phyloP scores from a whole-genome alignment of 2,113 vertebrate species.

The Acrocephalus arundinaceus region DNA sequence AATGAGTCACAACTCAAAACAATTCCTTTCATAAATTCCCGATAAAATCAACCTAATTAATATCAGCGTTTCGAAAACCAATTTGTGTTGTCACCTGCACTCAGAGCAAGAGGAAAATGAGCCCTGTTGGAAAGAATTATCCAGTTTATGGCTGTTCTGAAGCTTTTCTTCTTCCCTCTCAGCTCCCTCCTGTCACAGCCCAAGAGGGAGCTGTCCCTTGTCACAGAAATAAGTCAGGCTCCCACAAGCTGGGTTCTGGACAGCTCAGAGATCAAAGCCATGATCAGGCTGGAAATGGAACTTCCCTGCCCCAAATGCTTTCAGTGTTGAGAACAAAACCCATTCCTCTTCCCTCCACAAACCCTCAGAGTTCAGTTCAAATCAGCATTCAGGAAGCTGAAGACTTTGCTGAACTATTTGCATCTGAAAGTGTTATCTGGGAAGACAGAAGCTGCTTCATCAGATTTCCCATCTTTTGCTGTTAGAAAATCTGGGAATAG shows the following conservation, averaged over 20 bases:
- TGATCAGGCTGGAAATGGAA: not conserved
- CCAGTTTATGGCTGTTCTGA: not conserved
- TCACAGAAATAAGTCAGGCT: not conserved
- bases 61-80: not conserved
- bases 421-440: not conserved
- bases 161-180: not conserved
- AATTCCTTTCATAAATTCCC: not conserved
- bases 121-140: not conserved
- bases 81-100: not conserved
- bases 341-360: not conserved
- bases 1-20: not conserved
- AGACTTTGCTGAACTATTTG: not conserved
- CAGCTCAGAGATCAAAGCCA: not conserved
- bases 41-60: not conserved
- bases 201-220: not conserved
- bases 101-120: not conserved
- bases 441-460: not conserved
- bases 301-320: not conserved
- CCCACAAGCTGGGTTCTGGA: rapidly evolving
- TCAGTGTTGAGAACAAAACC: rapidly evolving
- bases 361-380: not conserved
- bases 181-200: not conserved
- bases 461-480: not conserved
- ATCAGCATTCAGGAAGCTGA: not conserved
- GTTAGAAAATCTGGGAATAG: not conserved